These are phyloP conservation scores for Notolabrus celidotus DNA, from an alignment of 2,797 vertebrate species.

Conservation along the genomic window DNA sequence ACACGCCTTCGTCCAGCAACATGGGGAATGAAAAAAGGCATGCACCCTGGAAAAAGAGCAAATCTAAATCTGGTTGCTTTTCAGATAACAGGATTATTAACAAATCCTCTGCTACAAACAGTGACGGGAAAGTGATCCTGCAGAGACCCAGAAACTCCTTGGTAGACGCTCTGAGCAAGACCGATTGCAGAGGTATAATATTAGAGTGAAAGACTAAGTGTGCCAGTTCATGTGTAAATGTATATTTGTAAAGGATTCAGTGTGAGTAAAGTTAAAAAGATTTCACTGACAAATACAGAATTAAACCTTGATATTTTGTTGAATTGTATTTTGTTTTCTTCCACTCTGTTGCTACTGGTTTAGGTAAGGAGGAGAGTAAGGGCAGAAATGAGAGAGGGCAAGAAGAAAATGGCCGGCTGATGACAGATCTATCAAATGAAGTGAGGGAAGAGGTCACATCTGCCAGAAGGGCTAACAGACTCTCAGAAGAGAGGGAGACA, in stretches of 20 bases:
- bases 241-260: neutral
- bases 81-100: conserved; percentile 24
- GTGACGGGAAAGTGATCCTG: conserved; percentile 6
- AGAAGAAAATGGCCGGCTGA: conserved; percentile 32
- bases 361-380: conserved; percentile 23
- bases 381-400: conserved; percentile 34
- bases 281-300: neutral
- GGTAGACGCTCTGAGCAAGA: neutral
- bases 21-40: conserved; percentile 34
- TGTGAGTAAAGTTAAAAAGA: neutral
- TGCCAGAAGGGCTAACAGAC: conserved; percentile 28
- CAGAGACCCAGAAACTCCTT: conserved; percentile 29
- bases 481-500: conserved; percentile 61
- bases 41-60: conserved; percentile 44
- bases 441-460: conserved; percentile 42
- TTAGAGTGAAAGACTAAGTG: neutral
- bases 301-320: neutral
- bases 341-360: conserved; percentile 21
- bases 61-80: conserved; percentile 15
- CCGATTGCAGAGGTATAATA: conserved; percentile 57
- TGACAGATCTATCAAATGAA: conserved; percentile 20
- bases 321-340: no score
- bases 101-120: conserved; percentile 15
- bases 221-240: neutral
- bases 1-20: neutral